Evolutionary conservation across 1,140 invertebrate species (phyloP).

Genomic region (Conus ventricosus): DNA sequence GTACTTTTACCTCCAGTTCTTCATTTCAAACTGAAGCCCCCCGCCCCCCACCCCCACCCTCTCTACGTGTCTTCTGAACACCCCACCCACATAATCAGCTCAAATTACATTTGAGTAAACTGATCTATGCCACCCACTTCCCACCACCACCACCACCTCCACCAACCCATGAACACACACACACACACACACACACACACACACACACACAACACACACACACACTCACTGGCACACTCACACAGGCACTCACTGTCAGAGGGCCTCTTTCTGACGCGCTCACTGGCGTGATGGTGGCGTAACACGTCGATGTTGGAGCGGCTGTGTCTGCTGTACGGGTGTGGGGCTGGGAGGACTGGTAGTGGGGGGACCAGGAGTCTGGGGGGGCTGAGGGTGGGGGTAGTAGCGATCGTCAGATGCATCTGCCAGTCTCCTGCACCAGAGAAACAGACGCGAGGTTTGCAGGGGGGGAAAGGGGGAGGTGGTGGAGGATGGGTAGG

Average conservation of each 20-base stretch:
- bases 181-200: background rate
- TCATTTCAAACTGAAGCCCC: too few species aligned
- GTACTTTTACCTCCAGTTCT: too few species aligned
- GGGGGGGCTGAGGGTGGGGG: slow-evolving; percentile 65
- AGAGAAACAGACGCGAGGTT: background rate
- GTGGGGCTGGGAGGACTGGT: slow-evolving; percentile 38
- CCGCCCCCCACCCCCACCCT: too few species aligned
- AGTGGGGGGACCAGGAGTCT: slow-evolving; percentile 32
- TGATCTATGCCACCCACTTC: too few species aligned
- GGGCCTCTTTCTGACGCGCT: slow-evolving; percentile 56
- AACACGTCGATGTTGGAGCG: slow-evolving; percentile 71
- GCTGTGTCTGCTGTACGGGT: background rate
- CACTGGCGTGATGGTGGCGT: slow-evolving; percentile 73
- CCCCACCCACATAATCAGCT: too few species aligned
- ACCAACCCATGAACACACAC: background rate
- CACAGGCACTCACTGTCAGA: slow-evolving; percentile 38
- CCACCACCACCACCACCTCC: too few species aligned
- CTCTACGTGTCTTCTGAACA: too few species aligned
- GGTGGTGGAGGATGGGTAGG: too few species aligned
- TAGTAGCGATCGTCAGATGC: slow-evolving; percentile 67
- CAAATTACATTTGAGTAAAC: too few species aligned
- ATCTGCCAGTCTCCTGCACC: slow-evolving; percentile 39
- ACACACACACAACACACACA: too few species aligned
- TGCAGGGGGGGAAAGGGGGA: too few species aligned
- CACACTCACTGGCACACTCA: too few species aligned